phyloP scores from a whole-genome alignment of 2,888 invertebrate species.

The Serripes groenlandicus region DNA sequence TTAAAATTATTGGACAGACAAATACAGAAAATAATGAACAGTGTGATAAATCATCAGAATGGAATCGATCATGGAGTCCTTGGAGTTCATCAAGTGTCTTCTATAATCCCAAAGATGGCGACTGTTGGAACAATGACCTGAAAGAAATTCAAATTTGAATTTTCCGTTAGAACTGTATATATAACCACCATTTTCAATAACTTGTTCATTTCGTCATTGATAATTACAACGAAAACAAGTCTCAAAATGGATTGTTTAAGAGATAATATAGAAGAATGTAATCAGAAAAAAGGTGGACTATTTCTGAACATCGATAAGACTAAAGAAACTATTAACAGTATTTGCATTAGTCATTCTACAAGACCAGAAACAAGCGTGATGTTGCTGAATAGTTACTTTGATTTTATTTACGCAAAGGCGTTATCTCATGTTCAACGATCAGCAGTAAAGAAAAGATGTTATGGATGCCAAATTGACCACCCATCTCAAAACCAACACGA shows the following conservation, averaged over 20 bases:
- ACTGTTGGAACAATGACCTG: too few species aligned
- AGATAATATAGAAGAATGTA: too few species aligned
- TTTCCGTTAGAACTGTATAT: too few species aligned
- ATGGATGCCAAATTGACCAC: slow-evolving; percentile 34
- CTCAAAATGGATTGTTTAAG: too few species aligned
- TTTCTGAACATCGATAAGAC: too few species aligned
- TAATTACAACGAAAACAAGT: too few species aligned
- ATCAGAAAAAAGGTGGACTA: too few species aligned
- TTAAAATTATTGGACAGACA: slow-evolving; percentile 32
- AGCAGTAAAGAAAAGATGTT: slow-evolving; percentile 15
- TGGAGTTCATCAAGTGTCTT: background rate
- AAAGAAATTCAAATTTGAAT: too few species aligned
- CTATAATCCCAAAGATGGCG: too few species aligned
- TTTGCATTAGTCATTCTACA: background rate
- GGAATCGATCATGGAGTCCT: background rate
- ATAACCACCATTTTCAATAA: too few species aligned
- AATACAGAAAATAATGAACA: background rate
- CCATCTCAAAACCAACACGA: slow-evolving; percentile 43
- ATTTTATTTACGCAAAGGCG: slow-evolving; percentile 45
- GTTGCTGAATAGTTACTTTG: slow-evolving; percentile 29
- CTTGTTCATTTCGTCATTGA: too few species aligned
- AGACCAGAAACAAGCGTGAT: background rate
- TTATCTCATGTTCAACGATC: slow-evolving; percentile 21
- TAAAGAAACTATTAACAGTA: too few species aligned
- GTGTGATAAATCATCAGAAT: background rate